Percentiles rank a stretch among this genome's conserved stretches.
These are phyloP conservation scores for Corvus hawaiiensis DNA, from an alignment of 2,113 vertebrate genomes.

Conservation along the genomic window DNA sequence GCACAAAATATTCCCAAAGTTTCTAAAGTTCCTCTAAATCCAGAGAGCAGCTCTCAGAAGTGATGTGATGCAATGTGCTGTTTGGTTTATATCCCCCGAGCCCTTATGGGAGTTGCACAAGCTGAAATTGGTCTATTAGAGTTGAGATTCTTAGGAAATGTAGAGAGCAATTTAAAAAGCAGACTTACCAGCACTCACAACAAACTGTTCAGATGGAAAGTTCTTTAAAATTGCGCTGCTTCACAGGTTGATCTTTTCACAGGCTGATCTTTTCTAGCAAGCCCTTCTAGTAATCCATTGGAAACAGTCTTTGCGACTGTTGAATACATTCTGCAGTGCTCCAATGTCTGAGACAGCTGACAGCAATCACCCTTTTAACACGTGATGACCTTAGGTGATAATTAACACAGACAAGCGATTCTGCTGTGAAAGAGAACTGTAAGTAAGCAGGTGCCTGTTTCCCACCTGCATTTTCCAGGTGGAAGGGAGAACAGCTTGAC, in stretches of 20 bases:
- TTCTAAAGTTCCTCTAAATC: background rate
- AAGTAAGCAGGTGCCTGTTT: background rate
- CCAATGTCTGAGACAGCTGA: background rate
- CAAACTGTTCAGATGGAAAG: background rate
- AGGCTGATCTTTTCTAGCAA: background rate
- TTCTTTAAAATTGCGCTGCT: background rate
- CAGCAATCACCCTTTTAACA: background rate
- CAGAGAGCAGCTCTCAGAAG: background rate
- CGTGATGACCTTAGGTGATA: background rate
- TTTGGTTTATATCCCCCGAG: background rate
- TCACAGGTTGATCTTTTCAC: background rate
- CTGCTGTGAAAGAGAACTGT: background rate
- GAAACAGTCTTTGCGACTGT: background rate
- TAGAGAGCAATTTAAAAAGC: background rate
- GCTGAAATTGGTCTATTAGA: background rate
- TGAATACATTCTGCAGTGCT: background rate
- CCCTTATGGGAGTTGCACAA: background rate
- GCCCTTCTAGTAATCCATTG: background rate
- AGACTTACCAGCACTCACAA: background rate
- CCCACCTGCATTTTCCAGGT: background rate
- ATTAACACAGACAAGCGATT: background rate
- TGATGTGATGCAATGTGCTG: accelerated
- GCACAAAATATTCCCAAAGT: background rate
- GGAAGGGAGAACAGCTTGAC: background rate
- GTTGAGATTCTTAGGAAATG: background rate